These are phyloP conservation scores for Clamator glandarius DNA, from an alignment of 2,797 vertebrate genomes.

Conservation along the genomic window DNA sequence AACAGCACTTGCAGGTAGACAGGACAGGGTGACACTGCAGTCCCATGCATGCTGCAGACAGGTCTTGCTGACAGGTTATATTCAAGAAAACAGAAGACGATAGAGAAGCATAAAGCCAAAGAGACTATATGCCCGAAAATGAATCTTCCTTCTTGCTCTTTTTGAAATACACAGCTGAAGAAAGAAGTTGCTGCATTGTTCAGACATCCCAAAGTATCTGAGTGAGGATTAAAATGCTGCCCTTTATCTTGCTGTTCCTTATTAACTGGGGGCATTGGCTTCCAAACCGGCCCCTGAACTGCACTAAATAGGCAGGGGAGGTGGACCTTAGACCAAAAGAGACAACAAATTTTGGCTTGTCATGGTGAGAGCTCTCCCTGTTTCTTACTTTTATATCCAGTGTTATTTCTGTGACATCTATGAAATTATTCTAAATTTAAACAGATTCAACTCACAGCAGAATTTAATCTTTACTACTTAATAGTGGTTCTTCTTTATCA, in stretches of 20 bases:
- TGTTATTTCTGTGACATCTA: constrained; percentile 29
- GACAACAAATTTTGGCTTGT: not conserved
- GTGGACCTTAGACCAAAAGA: not conserved
- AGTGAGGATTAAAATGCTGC: not conserved
- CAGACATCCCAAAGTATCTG: not conserved
- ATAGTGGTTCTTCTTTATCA: constrained; percentile 20
- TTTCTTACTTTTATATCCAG: not conserved
- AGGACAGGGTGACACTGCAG: not conserved
- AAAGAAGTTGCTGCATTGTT: not conserved
- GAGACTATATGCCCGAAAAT: not conserved
- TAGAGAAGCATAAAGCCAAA: not conserved
- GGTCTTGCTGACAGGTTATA: not conserved
- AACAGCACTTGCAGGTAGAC: not conserved
- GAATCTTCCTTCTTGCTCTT: not conserved
- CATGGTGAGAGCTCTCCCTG: not conserved
- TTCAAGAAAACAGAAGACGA: not conserved
- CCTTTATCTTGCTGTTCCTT: not conserved
- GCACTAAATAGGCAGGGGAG: not conserved
- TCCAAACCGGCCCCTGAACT: fast-evolving
- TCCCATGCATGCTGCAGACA: not conserved
- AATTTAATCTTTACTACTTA: constrained; percentile 33
- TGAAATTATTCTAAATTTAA: constrained; percentile 16
- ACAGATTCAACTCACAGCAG: constrained; percentile 11
- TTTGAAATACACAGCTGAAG: not conserved
- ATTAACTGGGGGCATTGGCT: not conserved